phyloP scores from a whole-genome alignment of 2,797 vertebrate genomes.

The Thaleichthys pacificus region DNA sequence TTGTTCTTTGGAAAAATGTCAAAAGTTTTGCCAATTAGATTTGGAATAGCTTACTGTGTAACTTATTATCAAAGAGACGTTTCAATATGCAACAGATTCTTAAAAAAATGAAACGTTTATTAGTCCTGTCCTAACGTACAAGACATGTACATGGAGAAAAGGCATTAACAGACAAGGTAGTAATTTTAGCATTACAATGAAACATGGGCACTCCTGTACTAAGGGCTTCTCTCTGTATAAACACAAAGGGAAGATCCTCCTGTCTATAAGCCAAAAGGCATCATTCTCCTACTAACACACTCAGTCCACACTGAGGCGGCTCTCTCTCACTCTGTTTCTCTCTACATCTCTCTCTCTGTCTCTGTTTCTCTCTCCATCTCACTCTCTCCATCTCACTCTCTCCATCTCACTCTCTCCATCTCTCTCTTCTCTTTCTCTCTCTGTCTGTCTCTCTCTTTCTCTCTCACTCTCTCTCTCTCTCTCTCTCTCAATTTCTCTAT shows the following conservation, averaged over 20 bases:
- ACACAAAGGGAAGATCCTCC: conserved; percentile 61
- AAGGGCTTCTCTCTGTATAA: conserved; percentile 61
- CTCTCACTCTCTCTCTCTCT: no score
- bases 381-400: no score
- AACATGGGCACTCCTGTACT: conserved; percentile 52
- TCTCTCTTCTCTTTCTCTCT: no score
- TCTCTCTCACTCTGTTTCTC: background rate
- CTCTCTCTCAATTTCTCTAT: background rate
- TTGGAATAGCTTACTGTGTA: conserved; percentile 54
- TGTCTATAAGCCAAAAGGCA: conserved; percentile 61
- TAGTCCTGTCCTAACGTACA: conserved; percentile 52
- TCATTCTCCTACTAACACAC: conserved; percentile 58
- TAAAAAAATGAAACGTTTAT: conserved; percentile 72
- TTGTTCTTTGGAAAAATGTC: conserved; percentile 48
- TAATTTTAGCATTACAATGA: conserved; percentile 77
- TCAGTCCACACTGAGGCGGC: background rate
- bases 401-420: background rate
- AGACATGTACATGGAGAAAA: conserved; percentile 53
- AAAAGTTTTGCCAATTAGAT: conserved; percentile 58
- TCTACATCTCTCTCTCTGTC: background rate
- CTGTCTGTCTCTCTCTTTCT: background rate
- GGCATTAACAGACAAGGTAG: conserved; percentile 52
- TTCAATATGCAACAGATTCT: conserved; percentile 70
- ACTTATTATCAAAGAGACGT: conserved; percentile 54
- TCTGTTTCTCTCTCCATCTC: background rate